These are phyloP conservation scores for Hydriomena furcata DNA, from an alignment of 2,888 invertebrate genomes.

Conservation along the genomic window DNA sequence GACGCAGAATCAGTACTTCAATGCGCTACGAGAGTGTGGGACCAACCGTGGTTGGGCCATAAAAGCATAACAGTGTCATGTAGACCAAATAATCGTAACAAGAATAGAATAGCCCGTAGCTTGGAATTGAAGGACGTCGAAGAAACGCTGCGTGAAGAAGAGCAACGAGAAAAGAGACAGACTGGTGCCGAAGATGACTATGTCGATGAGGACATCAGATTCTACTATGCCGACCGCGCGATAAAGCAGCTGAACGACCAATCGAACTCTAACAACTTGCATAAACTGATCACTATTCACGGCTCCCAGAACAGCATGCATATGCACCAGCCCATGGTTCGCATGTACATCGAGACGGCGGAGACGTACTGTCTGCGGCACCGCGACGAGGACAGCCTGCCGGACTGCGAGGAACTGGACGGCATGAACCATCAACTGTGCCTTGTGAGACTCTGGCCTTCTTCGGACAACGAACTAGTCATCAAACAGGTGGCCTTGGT, in stretches of 20 bases:
- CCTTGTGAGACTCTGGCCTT: constrained; percentile 60
- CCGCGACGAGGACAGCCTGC: constrained; percentile 43
- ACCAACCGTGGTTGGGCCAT: constrained; percentile 75
- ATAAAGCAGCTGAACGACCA: constrained; percentile 53
- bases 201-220: constrained; percentile 60
- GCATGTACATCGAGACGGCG: constrained; percentile 66
- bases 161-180: constrained; percentile 45
- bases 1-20: constrained; percentile 35
- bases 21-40: constrained; percentile 80
- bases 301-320: constrained; percentile 49
- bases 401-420: constrained; percentile 62
- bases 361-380: constrained; percentile 60
- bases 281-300: constrained; percentile 61
- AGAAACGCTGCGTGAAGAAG: constrained; percentile 20
- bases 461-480: constrained; percentile 60
- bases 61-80: constrained; percentile 62
- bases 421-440: constrained; percentile 59
- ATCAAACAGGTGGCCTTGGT: constrained; percentile 52
- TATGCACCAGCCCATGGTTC: constrained; percentile 54
- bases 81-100: constrained; percentile 31
- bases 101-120: constrained; percentile 19
- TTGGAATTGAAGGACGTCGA: constrained; percentile 12
- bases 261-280: constrained; percentile 54
- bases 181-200: constrained; percentile 48
- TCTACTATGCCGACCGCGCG: constrained; percentile 62